These are phyloP conservation scores for Hydractinia symbiolongicarpus DNA, from an alignment of 30 jellyfish, hydroid and myxozoan genomes.

Conservation along the genomic window DNA sequence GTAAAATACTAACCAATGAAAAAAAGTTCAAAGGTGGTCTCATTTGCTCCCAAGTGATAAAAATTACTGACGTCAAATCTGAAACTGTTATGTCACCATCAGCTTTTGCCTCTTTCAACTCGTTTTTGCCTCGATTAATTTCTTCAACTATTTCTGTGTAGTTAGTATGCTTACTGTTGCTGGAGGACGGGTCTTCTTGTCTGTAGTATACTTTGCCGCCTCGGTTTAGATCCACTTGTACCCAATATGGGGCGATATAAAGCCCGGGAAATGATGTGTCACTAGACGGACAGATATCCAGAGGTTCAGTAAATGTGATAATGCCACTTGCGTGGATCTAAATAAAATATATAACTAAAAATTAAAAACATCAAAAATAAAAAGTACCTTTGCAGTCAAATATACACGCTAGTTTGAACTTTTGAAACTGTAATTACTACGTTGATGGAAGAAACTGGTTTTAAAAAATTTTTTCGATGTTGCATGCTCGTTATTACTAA, in stretches of 20 bases:
- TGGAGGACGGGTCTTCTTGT: background rate
- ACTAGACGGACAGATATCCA: too few species aligned
- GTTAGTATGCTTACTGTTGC: background rate
- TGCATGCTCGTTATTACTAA: too few species aligned
- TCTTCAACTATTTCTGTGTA: background rate
- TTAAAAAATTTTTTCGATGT: too few species aligned
- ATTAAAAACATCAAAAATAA: too few species aligned
- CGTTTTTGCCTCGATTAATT: background rate
- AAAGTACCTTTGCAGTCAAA: too few species aligned
- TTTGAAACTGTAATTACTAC: too few species aligned
- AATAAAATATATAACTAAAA: too few species aligned
- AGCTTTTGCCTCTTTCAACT: background rate
- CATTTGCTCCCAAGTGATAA: conserved; percentile 8
- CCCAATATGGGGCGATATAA: conserved; percentile 6
- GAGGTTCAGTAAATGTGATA: too few species aligned
- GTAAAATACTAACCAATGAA: background rate
- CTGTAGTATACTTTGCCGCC: conserved; percentile 7
- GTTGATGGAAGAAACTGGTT: too few species aligned
- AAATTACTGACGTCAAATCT: background rate
- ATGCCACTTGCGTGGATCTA: too few species aligned
- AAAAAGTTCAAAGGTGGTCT: background rate
- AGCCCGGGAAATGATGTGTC: too few species aligned
- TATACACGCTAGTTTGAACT: too few species aligned
- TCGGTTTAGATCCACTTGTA: background rate
- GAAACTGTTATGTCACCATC: background rate